A percentile compares a stretch with the other conserved stretches of the same genome.
Conservation (phyloP, 2,113 vertebrate genomes). For the Brachirus orientalis region DNA sequence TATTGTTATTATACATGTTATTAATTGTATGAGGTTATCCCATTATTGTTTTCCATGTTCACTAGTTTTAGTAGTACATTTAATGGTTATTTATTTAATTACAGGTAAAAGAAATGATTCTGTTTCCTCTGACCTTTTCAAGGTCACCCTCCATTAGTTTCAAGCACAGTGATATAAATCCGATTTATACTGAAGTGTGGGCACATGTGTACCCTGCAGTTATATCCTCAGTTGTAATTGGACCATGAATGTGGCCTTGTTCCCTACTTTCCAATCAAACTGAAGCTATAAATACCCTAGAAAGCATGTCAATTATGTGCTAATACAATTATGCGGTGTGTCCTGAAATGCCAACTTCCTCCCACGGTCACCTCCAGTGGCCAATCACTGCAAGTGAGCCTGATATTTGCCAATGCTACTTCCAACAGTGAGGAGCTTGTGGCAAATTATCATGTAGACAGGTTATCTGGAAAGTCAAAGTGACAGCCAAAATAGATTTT, state of each 20-base stretch:
- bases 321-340: slow-evolving; percentile 68
- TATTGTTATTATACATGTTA: no score
- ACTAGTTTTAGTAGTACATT: slow-evolving; percentile 12
- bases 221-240: slow-evolving; percentile 44
- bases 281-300: slow-evolving; percentile 73
- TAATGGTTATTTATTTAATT: neutral
- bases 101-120: slow-evolving; percentile 1
- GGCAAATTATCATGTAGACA: slow-evolving; percentile 32
- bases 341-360: slow-evolving; percentile 73
- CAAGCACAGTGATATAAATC: slow-evolving; percentile 26
- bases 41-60: neutral
- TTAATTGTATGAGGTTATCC: neutral
- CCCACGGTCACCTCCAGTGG: slow-evolving; percentile 52
- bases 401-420: slow-evolving; percentile 34
- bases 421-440: slow-evolving; percentile 39
- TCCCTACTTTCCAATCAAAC: slow-evolving; percentile 55
- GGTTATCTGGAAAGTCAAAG: slow-evolving; percentile 42
- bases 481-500: slow-evolving; percentile 48
- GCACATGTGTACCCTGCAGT: slow-evolving; percentile 25
- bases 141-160: slow-evolving; percentile 26
- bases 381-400: slow-evolving; percentile 31
- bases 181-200: slow-evolving; percentile 29
- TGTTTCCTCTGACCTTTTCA: slow-evolving; percentile 25
- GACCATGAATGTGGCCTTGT: slow-evolving; percentile 36
- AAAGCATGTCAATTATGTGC: slow-evolving; percentile 68